Evolutionary conservation across 1,140 invertebrate species (phyloP).

Genomic region (Cyclina sinensis): DNA sequence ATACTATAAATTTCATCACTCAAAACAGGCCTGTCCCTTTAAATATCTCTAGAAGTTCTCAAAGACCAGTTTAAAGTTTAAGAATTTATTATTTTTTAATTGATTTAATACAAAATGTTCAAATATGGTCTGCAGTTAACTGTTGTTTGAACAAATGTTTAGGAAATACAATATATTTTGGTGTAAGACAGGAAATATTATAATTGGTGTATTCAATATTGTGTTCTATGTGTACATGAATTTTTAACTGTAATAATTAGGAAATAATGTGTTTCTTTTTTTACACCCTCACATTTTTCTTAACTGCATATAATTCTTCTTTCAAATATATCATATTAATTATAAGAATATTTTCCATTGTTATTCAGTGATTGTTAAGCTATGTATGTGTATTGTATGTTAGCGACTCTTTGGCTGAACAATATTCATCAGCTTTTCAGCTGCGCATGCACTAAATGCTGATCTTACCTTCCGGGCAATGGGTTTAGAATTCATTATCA

Average conservation of each 20-base stretch:
- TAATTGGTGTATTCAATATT: constrained; percentile 4
- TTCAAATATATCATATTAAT: constrained; percentile 30
- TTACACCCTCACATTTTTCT: constrained; percentile 9
- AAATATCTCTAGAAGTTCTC: too few species aligned
- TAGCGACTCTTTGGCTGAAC: constrained; percentile 10
- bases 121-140: too few species aligned
- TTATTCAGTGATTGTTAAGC: constrained; percentile 42
- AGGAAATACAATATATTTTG: too few species aligned
- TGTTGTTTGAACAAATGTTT: too few species aligned
- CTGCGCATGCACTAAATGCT: too few species aligned
- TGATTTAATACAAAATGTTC: too few species aligned
- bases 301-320: constrained; percentile 1
- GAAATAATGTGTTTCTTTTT: neutral
- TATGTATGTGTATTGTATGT: constrained; percentile 43
- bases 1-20: neutral
- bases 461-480: too few species aligned
- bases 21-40: too few species aligned
- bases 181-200: neutral
- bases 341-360: constrained; percentile 45
- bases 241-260: neutral
- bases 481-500: too few species aligned
- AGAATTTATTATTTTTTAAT: too few species aligned
- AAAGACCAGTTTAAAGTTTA: too few species aligned
- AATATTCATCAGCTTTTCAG: neutral
- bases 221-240: constrained; percentile 23